Conservation (phyloP, 2,888 invertebrate genomes). For the Synanthedon vespiformis region DNA sequence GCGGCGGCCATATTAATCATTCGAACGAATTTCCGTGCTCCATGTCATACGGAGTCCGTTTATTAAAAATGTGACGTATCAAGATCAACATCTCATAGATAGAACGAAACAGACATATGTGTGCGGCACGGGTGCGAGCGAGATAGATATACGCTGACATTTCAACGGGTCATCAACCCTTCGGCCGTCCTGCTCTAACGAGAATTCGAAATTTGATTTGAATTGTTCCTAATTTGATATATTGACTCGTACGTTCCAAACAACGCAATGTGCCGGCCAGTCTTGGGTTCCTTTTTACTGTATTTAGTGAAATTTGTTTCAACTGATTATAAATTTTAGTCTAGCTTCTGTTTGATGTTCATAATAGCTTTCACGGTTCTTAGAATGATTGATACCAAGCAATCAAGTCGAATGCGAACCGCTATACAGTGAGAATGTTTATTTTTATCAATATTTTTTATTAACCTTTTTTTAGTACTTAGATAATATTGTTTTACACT, state of each 20-base stretch:
- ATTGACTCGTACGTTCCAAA: constrained; percentile 21
- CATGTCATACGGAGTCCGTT: constrained; percentile 68
- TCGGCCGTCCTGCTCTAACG: constrained; percentile 66
- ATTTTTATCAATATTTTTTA: no score
- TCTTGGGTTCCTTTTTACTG: not conserved
- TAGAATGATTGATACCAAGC: constrained; percentile 9
- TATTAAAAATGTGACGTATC: constrained; percentile 72
- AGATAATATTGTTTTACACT: no score
- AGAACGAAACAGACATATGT: constrained; percentile 41
- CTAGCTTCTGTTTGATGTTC: constrained; percentile 57
- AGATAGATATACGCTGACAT: constrained; percentile 59
- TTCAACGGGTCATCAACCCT: constrained; percentile 70
- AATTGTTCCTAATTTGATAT: constrained; percentile 69
- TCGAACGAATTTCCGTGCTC: constrained; percentile 67
- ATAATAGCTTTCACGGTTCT: constrained; percentile 36
- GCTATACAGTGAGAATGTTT: not conserved
- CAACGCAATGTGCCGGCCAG: not conserved
- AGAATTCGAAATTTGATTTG: constrained; percentile 69
- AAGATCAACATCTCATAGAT: constrained; percentile 66
- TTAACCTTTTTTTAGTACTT: no score
- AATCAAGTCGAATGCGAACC: not conserved
- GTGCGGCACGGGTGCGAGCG: constrained; percentile 31
- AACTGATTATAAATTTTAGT: constrained; percentile 30
- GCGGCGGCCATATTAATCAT: constrained; percentile 67
- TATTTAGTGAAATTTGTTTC: constrained; percentile 53